Evolutionary conservation across 2,888 invertebrate genomes (phyloP), one percentile per base, ranked within the genome.

Genomic region (Trissolcus brochymenae): DNA sequence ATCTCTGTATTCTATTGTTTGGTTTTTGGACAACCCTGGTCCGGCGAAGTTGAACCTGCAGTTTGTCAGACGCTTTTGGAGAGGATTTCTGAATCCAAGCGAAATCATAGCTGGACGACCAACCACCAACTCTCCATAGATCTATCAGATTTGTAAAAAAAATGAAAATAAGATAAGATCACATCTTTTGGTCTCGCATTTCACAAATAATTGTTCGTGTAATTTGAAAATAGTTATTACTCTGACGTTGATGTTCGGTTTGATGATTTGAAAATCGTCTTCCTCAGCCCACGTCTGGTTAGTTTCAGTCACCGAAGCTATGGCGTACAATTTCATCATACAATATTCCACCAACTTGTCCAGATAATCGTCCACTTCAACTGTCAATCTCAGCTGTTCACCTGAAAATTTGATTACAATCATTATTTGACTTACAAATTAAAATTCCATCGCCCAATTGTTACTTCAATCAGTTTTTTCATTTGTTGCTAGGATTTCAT

Each of bases 211-310:
- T 46, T 46, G 4, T n/a, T n/a, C n/a, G n/a, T 14, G 13, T n/a
- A 13, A 46, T 16, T 4, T 46, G 7, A 46, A 4, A 4, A 46
- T 1, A 19, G 2, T 14, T 17, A 7, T 53, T 90, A 95, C 95
- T 91, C 92, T 92, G 41, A 96, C 91, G 41, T 89, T 90, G 62
- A 95, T 92, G 73, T 90, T 92, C 1, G 96, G 95, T 84, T 94
- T 94, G 35, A 94, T 89, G 6, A 96, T 91, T 87, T 95, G 93
- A 90, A 95, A 95, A 88, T 95, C 95, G 82, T 95, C 95, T 83
- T 95, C 95, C 80, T 94, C 94, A 0, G 94, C 93, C 94, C 95
- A 96, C 1, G 94, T 93, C 88, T 95, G 95, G 65, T 93, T 93
- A 14, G 96, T 96, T 88, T 96, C 95, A 64, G 92, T 91, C 0